These are phyloP conservation scores for Synanthedon vespiformis DNA, from an alignment of 2,888 invertebrate genomes.

Conservation along the genomic window DNA sequence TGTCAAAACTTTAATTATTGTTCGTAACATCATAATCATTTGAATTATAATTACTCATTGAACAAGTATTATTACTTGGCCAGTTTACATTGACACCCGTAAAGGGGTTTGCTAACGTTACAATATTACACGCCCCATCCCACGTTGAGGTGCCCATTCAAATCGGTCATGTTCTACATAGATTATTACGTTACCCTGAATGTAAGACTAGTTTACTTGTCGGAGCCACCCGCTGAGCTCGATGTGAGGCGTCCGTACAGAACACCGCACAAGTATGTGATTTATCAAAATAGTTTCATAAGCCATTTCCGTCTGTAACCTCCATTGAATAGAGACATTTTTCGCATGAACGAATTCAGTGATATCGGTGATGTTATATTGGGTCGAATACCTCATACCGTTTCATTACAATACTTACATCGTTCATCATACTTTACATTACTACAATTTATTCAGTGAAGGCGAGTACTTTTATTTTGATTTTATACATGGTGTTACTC, in stretches of 20 bases:
- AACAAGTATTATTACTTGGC: conserved; percentile 37
- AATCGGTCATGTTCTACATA: conserved; percentile 15
- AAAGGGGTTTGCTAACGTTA: background rate
- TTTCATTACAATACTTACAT: conserved; percentile 63
- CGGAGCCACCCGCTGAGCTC: conserved; percentile 61
- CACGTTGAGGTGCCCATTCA: background rate
- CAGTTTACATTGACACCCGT: conserved; percentile 22
- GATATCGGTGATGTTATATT: conserved; percentile 14
- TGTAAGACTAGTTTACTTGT: conserved; percentile 59
- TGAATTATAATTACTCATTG: conserved; percentile 57
- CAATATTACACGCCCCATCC: background rate
- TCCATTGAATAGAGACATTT: background rate
- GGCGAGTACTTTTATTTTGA: conserved; percentile 55
- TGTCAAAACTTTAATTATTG: conserved; percentile 59
- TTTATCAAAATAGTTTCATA: background rate
- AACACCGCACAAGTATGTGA: conserved; percentile 13
- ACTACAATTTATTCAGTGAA: conserved; percentile 64
- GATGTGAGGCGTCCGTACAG: conserved; percentile 56
- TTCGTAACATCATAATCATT: conserved; percentile 64
- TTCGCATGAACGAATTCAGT: background rate
- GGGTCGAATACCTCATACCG: conserved; percentile 46
- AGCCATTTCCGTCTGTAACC: background rate
- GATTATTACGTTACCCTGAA: conserved; percentile 62
- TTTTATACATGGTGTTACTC: conserved; percentile 54
- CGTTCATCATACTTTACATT: conserved; percentile 68